Evolutionary conservation across 2,888 invertebrate genomes (phyloP).

Genomic region (Thymelicus sylvestris): DNA sequence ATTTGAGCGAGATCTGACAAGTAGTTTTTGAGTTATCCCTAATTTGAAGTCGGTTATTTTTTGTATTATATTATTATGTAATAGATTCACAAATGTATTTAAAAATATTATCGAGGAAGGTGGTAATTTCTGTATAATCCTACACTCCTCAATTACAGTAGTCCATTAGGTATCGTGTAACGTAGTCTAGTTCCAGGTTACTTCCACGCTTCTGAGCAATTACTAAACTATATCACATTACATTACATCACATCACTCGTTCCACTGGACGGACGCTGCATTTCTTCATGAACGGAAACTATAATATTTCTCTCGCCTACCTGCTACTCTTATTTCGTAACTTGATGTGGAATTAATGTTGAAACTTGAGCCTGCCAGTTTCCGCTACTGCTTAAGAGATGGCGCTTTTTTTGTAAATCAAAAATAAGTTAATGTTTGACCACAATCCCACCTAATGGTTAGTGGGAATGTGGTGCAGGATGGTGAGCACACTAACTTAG

Average conservation of each 20-base stretch:
- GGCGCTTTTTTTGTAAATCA: not conserved
- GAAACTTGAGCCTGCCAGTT: not conserved
- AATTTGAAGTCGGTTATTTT: too few relatives aligned
- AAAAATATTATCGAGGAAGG: too few relatives aligned
- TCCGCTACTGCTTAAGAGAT: not conserved
- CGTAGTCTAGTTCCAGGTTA: constrained; percentile 1
- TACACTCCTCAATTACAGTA: not conserved
- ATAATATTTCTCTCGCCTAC: not conserved
- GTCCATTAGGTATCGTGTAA: constrained; percentile 7
- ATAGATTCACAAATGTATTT: too few relatives aligned
- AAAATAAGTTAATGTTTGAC: too few relatives aligned
- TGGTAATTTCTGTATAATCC: too few relatives aligned
- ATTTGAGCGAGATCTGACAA: too few relatives aligned
- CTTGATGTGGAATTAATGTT: not conserved
- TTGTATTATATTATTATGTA: too few relatives aligned
- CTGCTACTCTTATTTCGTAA: not conserved
- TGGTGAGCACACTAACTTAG: too few relatives aligned
- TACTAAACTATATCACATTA: constrained; percentile 19
- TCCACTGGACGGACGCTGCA: constrained; percentile 10
- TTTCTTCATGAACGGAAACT: constrained; percentile 9
- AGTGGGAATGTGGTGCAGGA: too few relatives aligned
- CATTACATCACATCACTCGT: constrained; percentile 9
- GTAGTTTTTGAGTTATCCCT: too few relatives aligned
- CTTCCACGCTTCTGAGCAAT: constrained; percentile 26
- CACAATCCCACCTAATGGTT: too few relatives aligned